Conservation (phyloP, 2,797 vertebrate genomes). For the Protonibea diacanthus region DNA sequence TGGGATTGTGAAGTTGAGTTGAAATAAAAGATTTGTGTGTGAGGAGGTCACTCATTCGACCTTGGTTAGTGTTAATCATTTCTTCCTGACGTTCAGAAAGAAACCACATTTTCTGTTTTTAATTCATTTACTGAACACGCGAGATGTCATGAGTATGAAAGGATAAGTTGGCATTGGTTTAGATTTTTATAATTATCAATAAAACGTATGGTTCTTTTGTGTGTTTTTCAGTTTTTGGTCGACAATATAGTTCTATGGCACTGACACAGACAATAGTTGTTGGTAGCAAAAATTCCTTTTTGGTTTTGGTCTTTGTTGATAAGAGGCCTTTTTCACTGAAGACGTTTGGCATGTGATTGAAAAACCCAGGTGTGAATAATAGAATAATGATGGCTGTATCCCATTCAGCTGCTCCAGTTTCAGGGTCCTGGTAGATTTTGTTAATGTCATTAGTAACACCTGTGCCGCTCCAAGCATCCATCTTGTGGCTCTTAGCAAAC, state of each 20-base stretch:
- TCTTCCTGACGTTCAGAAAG: neutral
- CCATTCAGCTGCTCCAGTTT: neutral
- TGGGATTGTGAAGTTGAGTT: neutral
- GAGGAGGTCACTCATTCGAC: neutral
- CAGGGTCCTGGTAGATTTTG: neutral
- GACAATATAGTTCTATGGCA: no score
- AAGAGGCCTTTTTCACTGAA: neutral
- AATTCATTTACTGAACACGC: neutral
- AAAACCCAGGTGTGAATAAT: neutral
- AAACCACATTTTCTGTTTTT: neutral
- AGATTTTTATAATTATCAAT: neutral
- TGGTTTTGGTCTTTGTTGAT: neutral
- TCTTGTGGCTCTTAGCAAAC: conserved; percentile 6
- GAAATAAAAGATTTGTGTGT: neutral
- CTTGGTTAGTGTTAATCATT: neutral
- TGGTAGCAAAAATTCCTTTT: no score
- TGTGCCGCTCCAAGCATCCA: neutral
- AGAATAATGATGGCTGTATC: neutral
- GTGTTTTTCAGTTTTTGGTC: neutral
- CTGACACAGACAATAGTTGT: neutral
- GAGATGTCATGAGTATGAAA: neutral
- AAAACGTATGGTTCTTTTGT: neutral
- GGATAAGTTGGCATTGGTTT: neutral
- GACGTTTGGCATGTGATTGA: neutral
- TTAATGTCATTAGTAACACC: neutral